Base-by-base conservation (phyloP, 92 coral and sea anemone species). In the Zoanthus gigantus region DNA sequence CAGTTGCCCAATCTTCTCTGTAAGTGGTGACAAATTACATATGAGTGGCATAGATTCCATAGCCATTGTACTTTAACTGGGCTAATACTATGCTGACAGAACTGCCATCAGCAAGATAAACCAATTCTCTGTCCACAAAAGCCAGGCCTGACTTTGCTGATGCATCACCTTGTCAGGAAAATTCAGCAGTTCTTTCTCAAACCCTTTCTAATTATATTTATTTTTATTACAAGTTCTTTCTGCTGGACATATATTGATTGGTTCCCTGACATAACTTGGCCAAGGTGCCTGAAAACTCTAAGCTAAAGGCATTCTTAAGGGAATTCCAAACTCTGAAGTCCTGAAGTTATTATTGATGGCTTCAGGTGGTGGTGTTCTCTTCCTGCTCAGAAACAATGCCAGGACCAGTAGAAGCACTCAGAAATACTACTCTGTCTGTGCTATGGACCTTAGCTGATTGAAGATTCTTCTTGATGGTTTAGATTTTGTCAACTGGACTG, bases 401-500 rank as follows among this genome's bases (percentile, higher is more conserved):
- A 69, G 86, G 87, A 58, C 90, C 87, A 37, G 66, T 76, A 54
- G 31, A 44, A 23, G 87, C 82, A 48, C 9, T 29, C 86, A 88
- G 50, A 67, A 88, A 72, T 15, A 86, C 90, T 11, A 71, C 9
- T 2, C 50, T 9, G 9, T 34, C 47, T 6, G 12, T n/a, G n/a
- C 13, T 17, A 7, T 13, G 45, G 50, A 71, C 76, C 76, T 71
- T n/a, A 7, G 15, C 14, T 5, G 67, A 18, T 60, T 16, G 0
- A 14, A 60, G 67, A 18, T 60, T 23, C 23, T 60, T 23, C 16
- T 60, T 60, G 23, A 60, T 18, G 23, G 14, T 60, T 18, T 14
- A 85, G 30, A 86, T 76, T 53, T 86, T 86, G 48, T 86, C 85
- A 32, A 86, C 83, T 9, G 89, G 89, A 74, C 76, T 86, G 18